Percentiles rank a stretch among this genome's conserved stretches.
Conservation (phyloP, 2,888 invertebrate species). For the Hemistola chrysoprasaria region DNA sequence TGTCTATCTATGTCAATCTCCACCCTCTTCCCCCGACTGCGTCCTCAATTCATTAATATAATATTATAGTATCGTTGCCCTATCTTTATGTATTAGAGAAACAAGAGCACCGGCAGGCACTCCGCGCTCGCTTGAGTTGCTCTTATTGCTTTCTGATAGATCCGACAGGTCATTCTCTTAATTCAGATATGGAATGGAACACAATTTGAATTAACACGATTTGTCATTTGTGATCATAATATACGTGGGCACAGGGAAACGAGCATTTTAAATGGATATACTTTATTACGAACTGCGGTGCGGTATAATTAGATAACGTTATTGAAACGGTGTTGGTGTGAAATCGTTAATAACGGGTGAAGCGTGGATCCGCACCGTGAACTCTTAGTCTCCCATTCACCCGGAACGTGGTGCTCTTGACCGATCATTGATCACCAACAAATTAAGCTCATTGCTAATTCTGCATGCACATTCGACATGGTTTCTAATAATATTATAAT, state of each 20-base stretch:
- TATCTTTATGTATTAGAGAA: too few relatives aligned
- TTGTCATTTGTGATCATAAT: slow-evolving; percentile 2
- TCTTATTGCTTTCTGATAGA: slow-evolving; percentile 17
- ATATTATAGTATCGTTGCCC: too few relatives aligned
- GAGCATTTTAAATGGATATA: too few relatives aligned
- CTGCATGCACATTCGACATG: slow-evolving; percentile 15
- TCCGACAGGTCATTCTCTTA: slow-evolving; percentile 5
- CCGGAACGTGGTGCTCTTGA: slow-evolving; percentile 19
- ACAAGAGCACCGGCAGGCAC: slow-evolving; percentile 1
- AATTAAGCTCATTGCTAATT: slow-evolving; percentile 5
- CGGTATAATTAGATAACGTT: slow-evolving; percentile 1
- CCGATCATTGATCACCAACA: slow-evolving; percentile 17
- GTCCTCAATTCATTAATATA: too few relatives aligned
- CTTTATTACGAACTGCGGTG: too few relatives aligned
- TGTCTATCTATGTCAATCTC: too few relatives aligned
- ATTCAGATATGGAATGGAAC: slow-evolving; percentile 6
- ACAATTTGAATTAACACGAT: slow-evolving; percentile 11
- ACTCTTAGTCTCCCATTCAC: slow-evolving; percentile 7
- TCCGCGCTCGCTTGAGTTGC: background rate
- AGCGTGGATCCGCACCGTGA: slow-evolving; percentile 13
- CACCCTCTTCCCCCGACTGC: too few relatives aligned
- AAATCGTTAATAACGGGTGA: slow-evolving; percentile 9
- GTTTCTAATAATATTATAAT: slow-evolving; percentile 1
- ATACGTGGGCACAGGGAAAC: too few relatives aligned
- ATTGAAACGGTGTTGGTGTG: slow-evolving; percentile 2